Evolutionary conservation across 2,888 invertebrate genomes (phyloP).

Genomic region (Meliscaeva auricollis): DNA sequence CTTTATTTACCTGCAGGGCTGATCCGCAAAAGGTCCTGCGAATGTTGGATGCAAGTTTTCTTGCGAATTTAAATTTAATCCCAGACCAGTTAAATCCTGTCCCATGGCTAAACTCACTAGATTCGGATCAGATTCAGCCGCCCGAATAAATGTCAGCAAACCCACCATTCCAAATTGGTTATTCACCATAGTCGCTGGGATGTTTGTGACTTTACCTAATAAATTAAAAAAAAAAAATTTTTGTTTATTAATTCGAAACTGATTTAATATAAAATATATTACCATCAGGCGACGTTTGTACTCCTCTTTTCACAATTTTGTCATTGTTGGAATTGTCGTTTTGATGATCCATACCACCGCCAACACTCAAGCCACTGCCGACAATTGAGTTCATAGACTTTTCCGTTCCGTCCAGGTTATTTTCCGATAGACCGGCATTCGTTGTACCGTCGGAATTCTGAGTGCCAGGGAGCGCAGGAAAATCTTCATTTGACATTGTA

Average conservation of each 20-base stretch:
- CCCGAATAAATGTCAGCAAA: slow-evolving; percentile 98
- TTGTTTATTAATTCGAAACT: neutral
- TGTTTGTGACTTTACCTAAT: slow-evolving; percentile 97
- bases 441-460: slow-evolving; percentile 88
- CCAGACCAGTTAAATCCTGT: slow-evolving; percentile 98
- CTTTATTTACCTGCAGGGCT: slow-evolving; percentile 95
- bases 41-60: slow-evolving; percentile 99
- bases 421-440: slow-evolving; percentile 82
- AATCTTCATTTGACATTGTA: slow-evolving; percentile 99
- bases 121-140: slow-evolving; percentile 98
- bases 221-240: slow-evolving; percentile 76
- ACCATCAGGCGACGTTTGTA: slow-evolving; percentile 98
- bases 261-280: slow-evolving; percentile 71
- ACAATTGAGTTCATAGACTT: slow-evolving; percentile 83
- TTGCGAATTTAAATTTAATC: slow-evolving; percentile 98
- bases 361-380: slow-evolving; percentile 79
- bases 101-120: slow-evolving; percentile 98
- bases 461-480: slow-evolving; percentile 99
- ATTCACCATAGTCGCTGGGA: slow-evolving; percentile 99
- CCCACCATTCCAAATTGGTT: slow-evolving; percentile 99
- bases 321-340: slow-evolving; percentile 85
- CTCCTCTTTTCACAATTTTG: slow-evolving; percentile 90
- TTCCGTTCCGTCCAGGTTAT: slow-evolving; percentile 83
- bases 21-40: slow-evolving; percentile 99
- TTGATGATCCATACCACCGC: slow-evolving; percentile 82